A percentile compares a stretch with the other conserved stretches of the same genome.
Conservation (phyloP, 2,888 invertebrate genomes). For the Elmis aenea region DNA sequence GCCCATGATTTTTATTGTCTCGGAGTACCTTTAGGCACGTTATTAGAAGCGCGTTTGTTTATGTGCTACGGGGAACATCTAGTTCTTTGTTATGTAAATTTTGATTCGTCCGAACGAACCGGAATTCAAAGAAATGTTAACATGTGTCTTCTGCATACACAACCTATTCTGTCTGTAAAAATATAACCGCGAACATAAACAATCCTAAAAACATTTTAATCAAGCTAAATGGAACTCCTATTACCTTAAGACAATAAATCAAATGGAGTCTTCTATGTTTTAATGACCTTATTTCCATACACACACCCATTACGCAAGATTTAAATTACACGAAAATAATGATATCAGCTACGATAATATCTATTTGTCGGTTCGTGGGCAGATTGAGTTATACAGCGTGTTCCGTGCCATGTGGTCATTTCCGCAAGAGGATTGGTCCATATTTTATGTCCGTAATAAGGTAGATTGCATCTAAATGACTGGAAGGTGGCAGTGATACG, state of each 20-base stretch:
- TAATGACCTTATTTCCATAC: constrained; percentile 39
- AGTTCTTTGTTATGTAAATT: too few species aligned
- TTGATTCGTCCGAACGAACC: too few species aligned
- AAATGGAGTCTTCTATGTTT: constrained; percentile 31
- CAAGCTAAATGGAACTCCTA: constrained; percentile 34
- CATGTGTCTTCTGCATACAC: too few species aligned
- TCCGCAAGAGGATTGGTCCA: constrained; percentile 36
- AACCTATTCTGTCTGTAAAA: too few species aligned
- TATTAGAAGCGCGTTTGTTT: constrained; percentile 10
- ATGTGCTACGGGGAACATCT: constrained; percentile 2
- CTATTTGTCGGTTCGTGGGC: constrained; percentile 36
- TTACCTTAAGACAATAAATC: constrained; percentile 32
- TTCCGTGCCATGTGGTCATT: constrained; percentile 39
- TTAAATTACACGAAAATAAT: constrained; percentile 41
- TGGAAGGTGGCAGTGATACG: constrained; percentile 33
- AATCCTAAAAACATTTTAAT: constrained; percentile 29
- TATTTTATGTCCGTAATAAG: constrained; percentile 40
- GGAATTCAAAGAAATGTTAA: too few species aligned
- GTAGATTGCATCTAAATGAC: constrained; percentile 39
- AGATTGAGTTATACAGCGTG: constrained; percentile 38
- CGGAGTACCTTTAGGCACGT: constrained; percentile 8
- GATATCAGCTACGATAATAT: constrained; percentile 35
- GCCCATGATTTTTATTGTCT: constrained; percentile 9
- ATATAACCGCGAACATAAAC: constrained; percentile 1
- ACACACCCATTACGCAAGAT: constrained; percentile 38